These are phyloP conservation scores for Ectropis grisescens DNA, from an alignment of 1,140 invertebrate species.

Conservation along the genomic window DNA sequence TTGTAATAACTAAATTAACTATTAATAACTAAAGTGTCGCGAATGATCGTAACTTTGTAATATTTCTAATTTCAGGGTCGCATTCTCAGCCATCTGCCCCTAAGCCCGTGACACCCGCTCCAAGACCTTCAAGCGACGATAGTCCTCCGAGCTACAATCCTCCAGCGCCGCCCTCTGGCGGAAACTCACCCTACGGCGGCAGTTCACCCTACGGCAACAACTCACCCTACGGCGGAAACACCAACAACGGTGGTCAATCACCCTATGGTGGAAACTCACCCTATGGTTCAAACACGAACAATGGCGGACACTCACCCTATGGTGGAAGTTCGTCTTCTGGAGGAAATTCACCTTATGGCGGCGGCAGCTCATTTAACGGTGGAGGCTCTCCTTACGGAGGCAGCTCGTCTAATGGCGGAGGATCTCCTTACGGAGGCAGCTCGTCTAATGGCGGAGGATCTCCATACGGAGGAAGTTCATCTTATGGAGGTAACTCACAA, in stretches of 20 bases:
- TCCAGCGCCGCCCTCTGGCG: constrained; percentile 37
- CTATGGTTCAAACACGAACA: constrained; percentile 16
- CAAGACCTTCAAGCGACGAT: constrained; percentile 34
- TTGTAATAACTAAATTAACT: no score
- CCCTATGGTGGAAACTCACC: constrained; percentile 23
- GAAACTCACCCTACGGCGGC: constrained; percentile 5
- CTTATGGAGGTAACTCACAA: constrained; percentile 3
- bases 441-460: constrained; percentile 9
- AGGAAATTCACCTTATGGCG: constrained; percentile 23
- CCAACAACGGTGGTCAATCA: constrained; percentile 10
- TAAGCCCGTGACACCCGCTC: constrained; percentile 27
- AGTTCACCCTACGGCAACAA: constrained; percentile 2
- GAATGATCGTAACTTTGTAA: no score
- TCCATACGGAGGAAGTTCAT: constrained; percentile 10
- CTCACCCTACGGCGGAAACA: constrained; percentile 4
- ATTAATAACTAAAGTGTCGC: no score
- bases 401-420: constrained; percentile 18
- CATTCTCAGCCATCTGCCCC: constrained; percentile 36
- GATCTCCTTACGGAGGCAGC: constrained; percentile 7
- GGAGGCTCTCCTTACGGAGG: constrained; percentile 22
- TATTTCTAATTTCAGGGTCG: constrained; percentile 30
- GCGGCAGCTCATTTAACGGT: constrained; percentile 1
- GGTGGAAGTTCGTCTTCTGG: constrained; percentile 26
- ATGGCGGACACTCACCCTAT: constrained; percentile 14
- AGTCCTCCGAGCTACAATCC: constrained; percentile 50